phyloP scores from a whole-genome alignment of 2,113 vertebrate genomes.

The Corvus hawaiiensis region DNA sequence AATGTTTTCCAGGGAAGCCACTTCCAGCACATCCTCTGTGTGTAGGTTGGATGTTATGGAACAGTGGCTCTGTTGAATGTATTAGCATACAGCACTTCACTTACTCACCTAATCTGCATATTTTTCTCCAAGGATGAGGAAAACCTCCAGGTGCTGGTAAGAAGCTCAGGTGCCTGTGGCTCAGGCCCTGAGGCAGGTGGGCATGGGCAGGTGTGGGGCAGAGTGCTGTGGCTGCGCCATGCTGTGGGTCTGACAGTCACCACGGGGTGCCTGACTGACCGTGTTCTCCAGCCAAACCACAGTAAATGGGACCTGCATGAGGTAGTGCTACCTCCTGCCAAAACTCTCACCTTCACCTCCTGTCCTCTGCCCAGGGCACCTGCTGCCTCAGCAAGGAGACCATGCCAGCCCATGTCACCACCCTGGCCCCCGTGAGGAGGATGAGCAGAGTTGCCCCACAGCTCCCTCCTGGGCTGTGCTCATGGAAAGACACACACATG shows the following conservation, averaged over 20 bases:
- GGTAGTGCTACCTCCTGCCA: not conserved
- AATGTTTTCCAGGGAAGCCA: conserved; percentile 25
- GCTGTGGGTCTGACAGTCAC: rapidly evolving
- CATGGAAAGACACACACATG: rapidly evolving
- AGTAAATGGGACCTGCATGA: rapidly evolving
- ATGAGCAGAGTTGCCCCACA: not conserved
- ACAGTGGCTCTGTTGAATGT: conserved; percentile 40
- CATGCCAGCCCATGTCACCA: rapidly evolving
- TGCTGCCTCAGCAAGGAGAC: rapidly evolving
- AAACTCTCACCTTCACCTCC: no score
- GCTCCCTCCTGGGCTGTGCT: not conserved
- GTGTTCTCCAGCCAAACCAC: not conserved
- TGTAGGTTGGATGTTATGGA: conserved; percentile 51
- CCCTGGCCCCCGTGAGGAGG: rapidly evolving
- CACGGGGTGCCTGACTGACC: not conserved
- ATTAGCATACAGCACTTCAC: conserved; percentile 31
- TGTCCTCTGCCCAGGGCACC: not conserved
- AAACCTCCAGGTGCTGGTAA: not conserved
- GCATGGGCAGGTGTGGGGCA: not conserved
- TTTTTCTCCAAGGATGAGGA: not conserved
- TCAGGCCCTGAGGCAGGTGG: not conserved
- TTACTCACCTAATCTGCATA: conserved; percentile 44
- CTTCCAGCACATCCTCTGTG: conserved; percentile 4
- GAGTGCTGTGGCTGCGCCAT: not conserved
- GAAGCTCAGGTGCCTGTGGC: not conserved